Evolutionary conservation across 37 sponge, comb jelly and placozoan species (phyloP).

Genomic region (Agelas oroides): DNA sequence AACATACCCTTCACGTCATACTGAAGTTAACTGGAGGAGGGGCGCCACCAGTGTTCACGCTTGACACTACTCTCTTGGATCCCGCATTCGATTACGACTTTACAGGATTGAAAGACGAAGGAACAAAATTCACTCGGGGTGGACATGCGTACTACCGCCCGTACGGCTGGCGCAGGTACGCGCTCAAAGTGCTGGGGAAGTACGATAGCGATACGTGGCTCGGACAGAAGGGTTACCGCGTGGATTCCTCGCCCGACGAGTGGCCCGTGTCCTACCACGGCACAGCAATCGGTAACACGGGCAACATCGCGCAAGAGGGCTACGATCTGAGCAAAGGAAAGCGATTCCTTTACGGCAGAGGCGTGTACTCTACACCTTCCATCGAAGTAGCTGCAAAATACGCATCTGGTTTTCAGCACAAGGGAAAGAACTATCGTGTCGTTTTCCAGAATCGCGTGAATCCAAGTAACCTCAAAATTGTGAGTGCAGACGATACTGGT

Average conservation of each 20-base stretch:
- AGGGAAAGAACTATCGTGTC: slow-evolving; percentile 27
- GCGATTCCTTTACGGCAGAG: slow-evolving; percentile 31
- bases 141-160: slow-evolving; percentile 13
- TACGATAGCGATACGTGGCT: slow-evolving; percentile 26
- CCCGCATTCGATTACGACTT: slow-evolving; percentile 27
- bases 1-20: neutral
- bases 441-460: slow-evolving; percentile 55
- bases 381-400: slow-evolving; percentile 38
- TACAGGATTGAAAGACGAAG: slow-evolving; percentile 4
- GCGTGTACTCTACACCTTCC: slow-evolving; percentile 45
- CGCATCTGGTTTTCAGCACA: slow-evolving; percentile 5
- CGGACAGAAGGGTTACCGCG: neutral
- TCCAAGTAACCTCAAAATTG: slow-evolving; percentile 20
- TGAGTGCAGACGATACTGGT: slow-evolving; percentile 6
- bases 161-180: slow-evolving; percentile 28
- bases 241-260: slow-evolving; percentile 7
- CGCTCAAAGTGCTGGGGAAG: slow-evolving; percentile 6
- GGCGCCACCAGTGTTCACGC: neutral
- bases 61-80: slow-evolving; percentile 17
- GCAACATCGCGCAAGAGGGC: slow-evolving; percentile 33
- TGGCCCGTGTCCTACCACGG: slow-evolving; percentile 68
- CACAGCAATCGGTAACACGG: slow-evolving; percentile 3
- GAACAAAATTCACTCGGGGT: slow-evolving; percentile 4
- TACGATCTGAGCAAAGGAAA: slow-evolving; percentile 29
- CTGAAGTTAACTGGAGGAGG: slow-evolving; percentile 11